Base-by-base conservation (phyloP, 2,888 invertebrate genomes). In the Tricholauxania praeusta region DNA sequence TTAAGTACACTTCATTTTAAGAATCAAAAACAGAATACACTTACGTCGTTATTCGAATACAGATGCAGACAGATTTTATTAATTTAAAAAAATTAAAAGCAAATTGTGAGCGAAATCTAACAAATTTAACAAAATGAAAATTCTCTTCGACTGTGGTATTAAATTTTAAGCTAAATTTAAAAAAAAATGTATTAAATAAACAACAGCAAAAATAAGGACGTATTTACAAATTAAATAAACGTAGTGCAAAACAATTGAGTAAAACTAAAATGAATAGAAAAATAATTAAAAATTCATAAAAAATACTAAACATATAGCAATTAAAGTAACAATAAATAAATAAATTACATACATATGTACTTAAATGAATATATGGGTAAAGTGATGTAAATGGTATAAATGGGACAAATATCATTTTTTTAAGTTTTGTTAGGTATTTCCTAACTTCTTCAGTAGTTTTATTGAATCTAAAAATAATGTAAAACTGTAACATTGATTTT, bases 111-210 rank as follows among this genome's bases (percentile, higher is more conserved):
- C 63, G 62, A 74, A 66, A 72, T 71, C 75, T 74, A 66, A 64
- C 60, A 65, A 72, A 72, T 67, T 57, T 32, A 71, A 68, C 60
- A 60, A 76, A 74, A 75, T 66, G 70, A 78, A 64, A 77, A 78
- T 76, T 79, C 80, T 85, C 85, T 84, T 83, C 85, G 85, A 86
- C 86, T 86, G 86, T 86, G 86, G 87, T 86, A 87, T 85, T 87
- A 86, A 82, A 84, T 79, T 83, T 83, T 87, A 86, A 86, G 87
- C 79, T 81, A 81, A 79, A 64, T 78, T 79, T 72, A 77, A 75
- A 75, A 73, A 63, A 57, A 39, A 62, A 62, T 60, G 17, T 12
- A 3, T 48, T 19, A 22, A 63, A 48, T 1, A 17, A 64, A 64
- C 10, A 62, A 12, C 28, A n/a, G 15, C 10, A 19, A n/a, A 14